These are phyloP conservation scores for Coleophora flavipennella DNA, from an alignment of 2,888 invertebrate species.

Conservation along the genomic window DNA sequence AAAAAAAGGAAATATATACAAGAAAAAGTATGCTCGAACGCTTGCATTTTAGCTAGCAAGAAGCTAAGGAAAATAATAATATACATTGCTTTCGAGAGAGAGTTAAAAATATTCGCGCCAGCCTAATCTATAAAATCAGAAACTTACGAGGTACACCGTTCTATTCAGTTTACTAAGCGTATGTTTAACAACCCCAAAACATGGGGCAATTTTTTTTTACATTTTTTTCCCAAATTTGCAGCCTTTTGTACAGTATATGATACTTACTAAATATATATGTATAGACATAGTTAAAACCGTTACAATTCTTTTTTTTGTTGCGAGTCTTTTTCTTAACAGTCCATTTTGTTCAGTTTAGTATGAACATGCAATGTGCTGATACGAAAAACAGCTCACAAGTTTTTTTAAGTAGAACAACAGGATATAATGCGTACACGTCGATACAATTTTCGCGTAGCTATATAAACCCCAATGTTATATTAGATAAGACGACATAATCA, in stretches of 20 bases:
- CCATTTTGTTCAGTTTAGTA: slow-evolving; percentile 3
- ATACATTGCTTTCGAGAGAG: slow-evolving; percentile 21
- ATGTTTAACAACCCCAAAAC: slow-evolving; percentile 58
- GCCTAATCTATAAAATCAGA: slow-evolving; percentile 48
- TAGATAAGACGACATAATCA: slow-evolving; percentile 41
- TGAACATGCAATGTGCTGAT: slow-evolving; percentile 15
- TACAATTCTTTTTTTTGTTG: slow-evolving; percentile 42
- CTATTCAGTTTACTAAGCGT: slow-evolving; percentile 69
- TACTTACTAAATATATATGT: slow-evolving; percentile 65
- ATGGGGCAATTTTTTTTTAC: slow-evolving; percentile 60
- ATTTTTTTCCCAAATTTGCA: slow-evolving; percentile 59
- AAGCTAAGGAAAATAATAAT: slow-evolving; percentile 28
- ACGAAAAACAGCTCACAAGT: slow-evolving; percentile 33
- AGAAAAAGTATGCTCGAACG: slow-evolving; percentile 28
- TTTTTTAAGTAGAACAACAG: slow-evolving; percentile 50
- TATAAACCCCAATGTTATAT: slow-evolving; percentile 39
- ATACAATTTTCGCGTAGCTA: slow-evolving; percentile 46
- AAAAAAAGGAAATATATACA: slow-evolving; percentile 56
- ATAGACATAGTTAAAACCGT: slow-evolving; percentile 66
- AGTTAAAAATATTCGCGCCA: slow-evolving; percentile 29
- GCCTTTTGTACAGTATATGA: slow-evolving; percentile 69
- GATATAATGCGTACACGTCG: slow-evolving; percentile 44
- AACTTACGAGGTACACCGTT: slow-evolving; percentile 60
- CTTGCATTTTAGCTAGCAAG: slow-evolving; percentile 27
- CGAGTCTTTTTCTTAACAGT: slow-evolving; percentile 29